phyloP scores from a whole-genome alignment of 2,888 invertebrate genomes.

The Cosmopolites sordidus region DNA sequence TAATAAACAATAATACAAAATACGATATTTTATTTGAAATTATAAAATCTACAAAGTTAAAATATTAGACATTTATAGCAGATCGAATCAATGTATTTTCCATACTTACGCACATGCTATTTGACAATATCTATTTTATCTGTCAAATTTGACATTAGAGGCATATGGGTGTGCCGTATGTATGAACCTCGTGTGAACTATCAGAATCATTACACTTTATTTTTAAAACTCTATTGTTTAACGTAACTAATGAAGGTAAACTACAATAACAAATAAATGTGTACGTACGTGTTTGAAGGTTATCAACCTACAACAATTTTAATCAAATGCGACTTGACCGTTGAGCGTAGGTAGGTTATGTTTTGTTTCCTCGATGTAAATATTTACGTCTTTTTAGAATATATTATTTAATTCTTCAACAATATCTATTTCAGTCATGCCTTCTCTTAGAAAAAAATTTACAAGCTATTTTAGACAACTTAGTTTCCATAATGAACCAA shows the following conservation, averaged over 20 bases:
- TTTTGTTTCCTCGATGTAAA: constrained; percentile 19
- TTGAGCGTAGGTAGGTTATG: constrained; percentile 21
- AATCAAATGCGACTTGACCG: constrained; percentile 4
- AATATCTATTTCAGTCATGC: constrained; percentile 50
- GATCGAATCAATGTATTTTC: neutral
- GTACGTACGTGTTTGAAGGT: constrained; percentile 6
- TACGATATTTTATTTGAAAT: too few species aligned
- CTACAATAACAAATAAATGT: constrained; percentile 17
- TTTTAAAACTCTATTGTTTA: constrained; percentile 7
- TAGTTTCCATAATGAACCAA: constrained; percentile 61
- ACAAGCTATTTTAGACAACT: constrained; percentile 69
- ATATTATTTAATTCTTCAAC: neutral
- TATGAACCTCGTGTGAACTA: constrained; percentile 10
- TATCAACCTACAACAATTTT: constrained; percentile 11
- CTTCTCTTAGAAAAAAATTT: constrained; percentile 65
- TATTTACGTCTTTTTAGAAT: constrained; percentile 16
- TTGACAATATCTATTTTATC: neutral
- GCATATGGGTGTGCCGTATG: constrained; percentile 17
- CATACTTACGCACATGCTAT: neutral
- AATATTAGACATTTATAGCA: too few species aligned
- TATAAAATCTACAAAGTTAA: too few species aligned
- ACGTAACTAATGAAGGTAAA: constrained; percentile 1
- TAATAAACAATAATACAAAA: too few species aligned
- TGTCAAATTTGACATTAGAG: constrained; percentile 8
- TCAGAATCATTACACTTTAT: neutral